These are phyloP conservation scores for Macrobrachium rosenbergii DNA, from an alignment of 1,140 invertebrate species.

Conservation along the genomic window DNA sequence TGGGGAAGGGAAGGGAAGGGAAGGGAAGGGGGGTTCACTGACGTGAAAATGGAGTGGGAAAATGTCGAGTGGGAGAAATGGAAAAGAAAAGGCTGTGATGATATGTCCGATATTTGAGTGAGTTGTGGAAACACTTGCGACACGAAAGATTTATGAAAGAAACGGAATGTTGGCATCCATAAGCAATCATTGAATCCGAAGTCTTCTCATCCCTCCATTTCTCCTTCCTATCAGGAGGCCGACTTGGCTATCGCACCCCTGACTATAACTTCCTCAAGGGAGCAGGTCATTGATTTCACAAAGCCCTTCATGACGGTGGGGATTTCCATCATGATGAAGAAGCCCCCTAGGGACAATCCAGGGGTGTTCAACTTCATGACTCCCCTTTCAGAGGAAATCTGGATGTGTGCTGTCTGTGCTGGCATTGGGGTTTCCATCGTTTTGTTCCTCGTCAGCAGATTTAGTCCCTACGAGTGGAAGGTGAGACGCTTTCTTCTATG, in stretches of 20 bases:
- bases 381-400: constrained; percentile 96
- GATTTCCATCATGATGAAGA: constrained; percentile 98
- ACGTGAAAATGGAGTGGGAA: too few relatives aligned
- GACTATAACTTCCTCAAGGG: constrained; percentile 93
- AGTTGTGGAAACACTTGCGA: too few relatives aligned
- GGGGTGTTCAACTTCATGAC: constrained; percentile 95
- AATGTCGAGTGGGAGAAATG: too few relatives aligned
- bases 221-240: constrained; percentile 82
- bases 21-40: too few relatives aligned
- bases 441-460: constrained; percentile 93
- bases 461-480: constrained; percentile 96
- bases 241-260: constrained; percentile 96
- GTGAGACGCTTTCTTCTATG: constrained; percentile 66
- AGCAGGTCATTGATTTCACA: constrained; percentile 93
- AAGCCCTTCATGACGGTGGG: constrained; percentile 99
- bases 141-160: too few relatives aligned
- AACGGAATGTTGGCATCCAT: too few relatives aligned
- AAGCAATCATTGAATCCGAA: too few relatives aligned
- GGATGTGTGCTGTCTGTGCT: constrained; percentile 96
- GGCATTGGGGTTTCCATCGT: constrained; percentile 97
- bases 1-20: too few relatives aligned
- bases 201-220: too few relatives aligned
- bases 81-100: too few relatives aligned
- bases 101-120: too few relatives aligned
- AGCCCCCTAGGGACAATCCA: constrained; percentile 91